Evolutionary conservation across 2,797 vertebrate species (phyloP).

Genomic region (Syngnathus acus): DNA sequence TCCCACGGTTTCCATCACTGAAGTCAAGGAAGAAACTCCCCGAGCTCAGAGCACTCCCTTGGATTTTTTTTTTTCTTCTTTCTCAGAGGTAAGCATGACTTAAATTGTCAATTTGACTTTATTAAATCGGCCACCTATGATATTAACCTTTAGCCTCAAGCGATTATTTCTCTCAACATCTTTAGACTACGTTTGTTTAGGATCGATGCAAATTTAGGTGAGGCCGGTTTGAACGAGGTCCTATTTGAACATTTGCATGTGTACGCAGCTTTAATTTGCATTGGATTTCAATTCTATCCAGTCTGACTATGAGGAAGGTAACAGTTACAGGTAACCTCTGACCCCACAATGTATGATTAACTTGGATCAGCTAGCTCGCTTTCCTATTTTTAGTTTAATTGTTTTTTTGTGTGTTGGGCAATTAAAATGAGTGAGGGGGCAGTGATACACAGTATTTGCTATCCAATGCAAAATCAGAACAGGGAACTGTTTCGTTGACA

Average conservation of each 20-base stretch:
- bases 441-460: slow-evolving; percentile 5
- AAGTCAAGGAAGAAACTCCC: slow-evolving; percentile 3
- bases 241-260: not conserved
- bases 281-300: not conserved
- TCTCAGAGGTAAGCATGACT: not conserved
- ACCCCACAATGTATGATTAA: slow-evolving; percentile 44
- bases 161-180: slow-evolving; percentile 29
- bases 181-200: not conserved
- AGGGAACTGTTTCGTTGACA: too few species aligned
- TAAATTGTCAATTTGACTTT: not conserved
- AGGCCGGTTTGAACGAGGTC: not conserved
- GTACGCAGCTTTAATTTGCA: not conserved
- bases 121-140: not conserved
- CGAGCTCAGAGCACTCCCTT: not conserved
- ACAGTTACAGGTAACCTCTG: slow-evolving; percentile 22
- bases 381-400: not conserved
- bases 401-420: not conserved
- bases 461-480: not conserved
- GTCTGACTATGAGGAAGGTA: not conserved
- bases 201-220: not conserved
- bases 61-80: not conserved
- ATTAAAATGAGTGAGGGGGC: not conserved
- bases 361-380: slow-evolving; percentile 13
- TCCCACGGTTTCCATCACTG: not conserved
- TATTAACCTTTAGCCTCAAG: slow-evolving; percentile 27